Evolutionary conservation across 2,797 vertebrate species (phyloP).

Genomic region (Parauchenoglanis punctatus): DNA sequence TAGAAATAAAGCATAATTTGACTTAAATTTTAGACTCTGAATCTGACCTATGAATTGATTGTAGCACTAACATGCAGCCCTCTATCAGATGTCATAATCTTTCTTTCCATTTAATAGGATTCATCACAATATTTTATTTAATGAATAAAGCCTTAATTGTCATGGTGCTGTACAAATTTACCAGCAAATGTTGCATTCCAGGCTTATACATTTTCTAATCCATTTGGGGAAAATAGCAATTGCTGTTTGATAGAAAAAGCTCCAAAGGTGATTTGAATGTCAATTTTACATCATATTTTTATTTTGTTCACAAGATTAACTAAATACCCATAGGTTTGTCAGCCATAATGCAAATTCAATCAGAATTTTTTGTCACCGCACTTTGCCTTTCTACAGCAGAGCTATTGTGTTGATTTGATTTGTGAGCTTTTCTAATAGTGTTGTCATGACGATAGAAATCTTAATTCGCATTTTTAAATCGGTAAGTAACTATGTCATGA

Average conservation of each 20-base stretch:
- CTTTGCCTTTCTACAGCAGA: slow-evolving; percentile 17
- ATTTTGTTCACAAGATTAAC: not conserved
- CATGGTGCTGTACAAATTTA: slow-evolving; percentile 48
- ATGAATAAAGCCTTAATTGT: not conserved
- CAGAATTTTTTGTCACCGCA: not conserved
- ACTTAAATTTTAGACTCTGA: not conserved
- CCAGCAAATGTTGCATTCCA: not conserved
- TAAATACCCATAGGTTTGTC: not conserved
- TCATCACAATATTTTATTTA: not conserved
- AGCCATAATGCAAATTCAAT: not conserved
- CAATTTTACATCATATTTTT: not conserved
- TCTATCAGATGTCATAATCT: not conserved
- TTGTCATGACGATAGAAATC: slow-evolving; percentile 55
- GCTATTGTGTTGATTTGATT: not conserved
- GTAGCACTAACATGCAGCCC: not conserved
- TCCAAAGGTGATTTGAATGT: not conserved
- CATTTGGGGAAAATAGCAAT: not conserved
- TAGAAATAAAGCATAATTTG: not conserved
- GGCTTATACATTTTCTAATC: slow-evolving; percentile 42
- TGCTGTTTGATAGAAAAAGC: not conserved
- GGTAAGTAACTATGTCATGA: slow-evolving; percentile 46
- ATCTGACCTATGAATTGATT: not conserved
- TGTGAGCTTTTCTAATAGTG: slow-evolving; percentile 20
- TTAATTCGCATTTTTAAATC: slow-evolving; percentile 40
- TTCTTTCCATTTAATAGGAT: not conserved